phyloP scores from a whole-genome alignment of 2,113 vertebrate genomes.

The Mandrillus leucophaeus region DNA sequence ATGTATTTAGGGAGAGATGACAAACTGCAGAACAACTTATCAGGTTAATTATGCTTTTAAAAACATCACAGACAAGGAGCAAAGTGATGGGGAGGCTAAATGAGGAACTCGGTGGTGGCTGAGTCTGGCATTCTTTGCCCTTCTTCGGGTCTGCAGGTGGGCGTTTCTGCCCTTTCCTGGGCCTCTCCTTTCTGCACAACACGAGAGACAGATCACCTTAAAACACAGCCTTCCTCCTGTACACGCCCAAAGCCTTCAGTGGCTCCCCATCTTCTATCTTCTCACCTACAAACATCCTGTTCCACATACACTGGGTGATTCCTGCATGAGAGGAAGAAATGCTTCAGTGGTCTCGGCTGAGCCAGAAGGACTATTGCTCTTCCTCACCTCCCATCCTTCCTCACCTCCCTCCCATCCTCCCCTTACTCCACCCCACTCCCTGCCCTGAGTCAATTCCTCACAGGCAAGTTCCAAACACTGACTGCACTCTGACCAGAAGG shows the following conservation, averaged over 20 bases:
- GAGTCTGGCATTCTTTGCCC: background rate
- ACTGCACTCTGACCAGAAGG: background rate
- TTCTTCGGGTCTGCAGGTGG: background rate
- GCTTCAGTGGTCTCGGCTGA: background rate
- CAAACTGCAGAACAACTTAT: background rate
- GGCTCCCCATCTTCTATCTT: background rate
- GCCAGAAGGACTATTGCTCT: background rate
- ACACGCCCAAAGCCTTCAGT: background rate
- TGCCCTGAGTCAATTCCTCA: background rate
- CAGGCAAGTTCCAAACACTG: background rate
- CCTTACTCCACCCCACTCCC: rapidly evolving
- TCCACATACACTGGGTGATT: background rate
- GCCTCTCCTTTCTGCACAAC: background rate
- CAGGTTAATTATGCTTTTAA: background rate
- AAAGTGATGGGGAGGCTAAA: background rate
- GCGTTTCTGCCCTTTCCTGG: background rate
- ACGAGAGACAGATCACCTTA: background rate
- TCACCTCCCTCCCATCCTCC: no score
- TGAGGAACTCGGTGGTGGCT: background rate
- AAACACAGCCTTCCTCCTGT: background rate
- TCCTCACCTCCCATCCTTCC: background rate
- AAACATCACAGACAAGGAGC: background rate
- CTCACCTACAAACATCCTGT: background rate
- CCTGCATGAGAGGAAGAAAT: background rate
- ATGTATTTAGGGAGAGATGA: background rate